Base-by-base conservation (phyloP, 2,888 invertebrate species). In the Callosobruchus maculatus region DNA sequence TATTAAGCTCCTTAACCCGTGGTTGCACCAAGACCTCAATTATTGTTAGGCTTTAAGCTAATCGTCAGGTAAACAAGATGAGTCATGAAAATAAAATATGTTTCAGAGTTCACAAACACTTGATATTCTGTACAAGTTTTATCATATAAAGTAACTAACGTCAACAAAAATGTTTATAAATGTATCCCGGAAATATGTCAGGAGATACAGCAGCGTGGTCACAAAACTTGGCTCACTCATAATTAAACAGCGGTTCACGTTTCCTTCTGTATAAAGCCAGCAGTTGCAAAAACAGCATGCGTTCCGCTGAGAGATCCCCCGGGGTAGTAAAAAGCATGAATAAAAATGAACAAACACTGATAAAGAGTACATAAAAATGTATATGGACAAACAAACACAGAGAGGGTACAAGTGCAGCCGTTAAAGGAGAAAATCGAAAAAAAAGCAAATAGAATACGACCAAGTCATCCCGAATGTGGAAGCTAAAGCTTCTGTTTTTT, bases 361-460 rank as follows among this genome's bases (percentile, higher is more conserved):
- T 76, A 80, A 49, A 49, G 5, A 49, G 76, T 89, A 89, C 89
- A 81, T 79, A 89, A 80, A 82, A 75, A 49, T 49, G 49, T 88
- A 88, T 75, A 88, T 83, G 88, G 81, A 89, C 89, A 89, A 89
- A 89, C 86, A 88, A 89, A 89, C 86, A 86, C 49, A 49, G 49
- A 87, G 88, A 88, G 87, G 75, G 75, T 78, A 87, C 70, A 74
- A 71, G 72, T 75, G 71, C 74, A 75, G 72, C 73, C 74, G 76
- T 74, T 77, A 49, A 75, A 77, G 77, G 13, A 49, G 49, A 5
- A 49, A 26, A 26, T 26, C 26, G 26, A 26, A 49, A 49, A 30
- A 30, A 49, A 49, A 7, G 18, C 49, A 7, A 49, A 5, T 70
- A 68, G 73, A 67, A 69, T 71, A 72, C 69, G 72, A 72, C 72